phyloP scores from a whole-genome alignment of 2,113 vertebrate genomes.

The Syngnathoides biaculeatus region DNA sequence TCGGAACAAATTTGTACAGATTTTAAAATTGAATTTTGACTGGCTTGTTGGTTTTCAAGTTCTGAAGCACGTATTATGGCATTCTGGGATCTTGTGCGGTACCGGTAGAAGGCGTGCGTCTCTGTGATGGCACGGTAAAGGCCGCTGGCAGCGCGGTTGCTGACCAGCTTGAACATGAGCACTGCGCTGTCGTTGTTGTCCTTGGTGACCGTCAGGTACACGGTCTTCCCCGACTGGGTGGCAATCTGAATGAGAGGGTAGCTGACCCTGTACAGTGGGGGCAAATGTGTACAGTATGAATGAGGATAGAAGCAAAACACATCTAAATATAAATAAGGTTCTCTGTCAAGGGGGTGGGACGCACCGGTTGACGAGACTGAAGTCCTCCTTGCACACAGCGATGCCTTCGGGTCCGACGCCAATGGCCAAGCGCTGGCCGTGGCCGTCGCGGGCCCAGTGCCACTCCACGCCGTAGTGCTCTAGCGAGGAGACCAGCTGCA shows the following conservation, averaged over 20 bases:
- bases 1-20: no score
- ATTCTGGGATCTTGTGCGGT: neutral
- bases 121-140: constrained; percentile 95
- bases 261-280: constrained; percentile 72
- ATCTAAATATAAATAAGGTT: no score
- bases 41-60: no score
- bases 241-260: constrained; percentile 98
- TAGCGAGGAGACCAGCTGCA: constrained; percentile 86
- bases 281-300: no score
- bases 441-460: constrained; percentile 88
- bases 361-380: constrained; percentile 88
- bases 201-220: constrained; percentile 92
- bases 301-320: no score
- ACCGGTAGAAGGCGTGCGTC: constrained; percentile 98
- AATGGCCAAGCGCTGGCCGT: constrained; percentile 84
- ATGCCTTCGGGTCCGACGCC: constrained; percentile 95
- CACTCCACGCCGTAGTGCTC: constrained; percentile 96
- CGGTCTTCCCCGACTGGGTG: constrained; percentile 96
- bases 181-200: constrained; percentile 90
- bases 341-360: neutral
- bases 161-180: constrained; percentile 93
- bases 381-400: constrained; percentile 89
- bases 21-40: no score
- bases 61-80: no score
- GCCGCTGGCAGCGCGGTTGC: constrained; percentile 92